A percentile compares a stretch with the other conserved stretches of the same genome.
Evolutionary conservation across 2,888 invertebrate species (phyloP).

Genomic region (Yponomeuta cagnagella): DNA sequence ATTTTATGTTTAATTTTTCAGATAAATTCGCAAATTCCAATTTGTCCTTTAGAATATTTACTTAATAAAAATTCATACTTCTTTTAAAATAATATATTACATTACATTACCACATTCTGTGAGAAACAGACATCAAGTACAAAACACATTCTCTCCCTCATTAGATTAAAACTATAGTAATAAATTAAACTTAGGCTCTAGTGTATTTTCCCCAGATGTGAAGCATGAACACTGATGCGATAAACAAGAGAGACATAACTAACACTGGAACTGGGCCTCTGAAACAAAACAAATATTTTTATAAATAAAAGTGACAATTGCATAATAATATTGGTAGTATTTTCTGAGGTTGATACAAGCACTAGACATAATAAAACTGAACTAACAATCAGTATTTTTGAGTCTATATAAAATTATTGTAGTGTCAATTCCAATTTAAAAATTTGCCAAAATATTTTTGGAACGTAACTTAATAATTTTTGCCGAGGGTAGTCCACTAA

Average conservation of each 20-base stretch:
- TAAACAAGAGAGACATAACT: conserved; percentile 99
- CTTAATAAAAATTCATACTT: neutral
- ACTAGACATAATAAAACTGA: too few species aligned
- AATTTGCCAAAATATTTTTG: too few species aligned
- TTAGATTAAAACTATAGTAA: conserved; percentile 5
- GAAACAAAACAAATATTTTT: conserved; percentile 55
- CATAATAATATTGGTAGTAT: too few species aligned
- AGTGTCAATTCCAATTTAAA: too few species aligned
- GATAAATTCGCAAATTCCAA: neutral
- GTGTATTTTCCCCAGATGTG: conserved; percentile 99
- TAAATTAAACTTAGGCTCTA: conserved; percentile 74
- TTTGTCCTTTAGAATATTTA: neutral
- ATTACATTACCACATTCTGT: conserved; percentile 11
- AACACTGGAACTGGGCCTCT: conserved; percentile 99
- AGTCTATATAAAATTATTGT: too few species aligned
- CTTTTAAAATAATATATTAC: neutral
- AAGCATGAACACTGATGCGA: conserved; percentile 99
- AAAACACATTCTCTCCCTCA: conserved; percentile 8
- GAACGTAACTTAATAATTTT: too few species aligned
- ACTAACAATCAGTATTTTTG: too few species aligned
- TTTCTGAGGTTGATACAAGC: too few species aligned
- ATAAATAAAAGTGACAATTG: conserved; percentile 14
- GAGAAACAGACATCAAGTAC: conserved; percentile 9
- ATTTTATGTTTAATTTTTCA: neutral
- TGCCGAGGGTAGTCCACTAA: too few species aligned